Percentiles rank a stretch among this genome's conserved stretches.
Conservation (phyloP, 2,797 vertebrate genomes). For the Prionace glauca region DNA sequence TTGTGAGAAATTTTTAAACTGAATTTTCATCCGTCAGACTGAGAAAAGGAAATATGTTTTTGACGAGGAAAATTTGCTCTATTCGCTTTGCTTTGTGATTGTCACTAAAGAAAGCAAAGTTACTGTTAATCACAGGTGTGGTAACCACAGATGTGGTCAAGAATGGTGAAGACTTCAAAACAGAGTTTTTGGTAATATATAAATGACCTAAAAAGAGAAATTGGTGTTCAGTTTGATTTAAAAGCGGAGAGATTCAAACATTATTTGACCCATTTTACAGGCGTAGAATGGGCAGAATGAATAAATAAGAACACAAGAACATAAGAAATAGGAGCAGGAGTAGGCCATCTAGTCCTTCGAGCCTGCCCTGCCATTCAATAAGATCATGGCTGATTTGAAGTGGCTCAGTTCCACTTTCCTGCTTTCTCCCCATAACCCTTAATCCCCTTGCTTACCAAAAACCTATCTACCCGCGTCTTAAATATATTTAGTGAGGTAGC, state of each 20-base stretch:
- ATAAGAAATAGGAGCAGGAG: too few relatives aligned
- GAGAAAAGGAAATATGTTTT: neutral
- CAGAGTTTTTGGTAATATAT: neutral
- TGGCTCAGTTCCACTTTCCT: too few relatives aligned
- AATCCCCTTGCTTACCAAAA: too few relatives aligned
- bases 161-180: neutral
- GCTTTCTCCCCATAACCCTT: too few relatives aligned
- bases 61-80: neutral
- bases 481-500: too few relatives aligned
- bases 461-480: too few relatives aligned
- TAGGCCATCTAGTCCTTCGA: too few relatives aligned
- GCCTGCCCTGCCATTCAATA: too few relatives aligned
- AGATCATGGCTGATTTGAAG: too few relatives aligned
- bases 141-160: neutral
- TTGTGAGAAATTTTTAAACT: neutral
- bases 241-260: neutral
- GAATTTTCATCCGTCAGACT: neutral
- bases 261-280: neutral
- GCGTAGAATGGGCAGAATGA: neutral
- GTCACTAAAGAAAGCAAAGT: neutral
- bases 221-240: neutral
- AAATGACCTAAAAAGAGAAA: neutral
- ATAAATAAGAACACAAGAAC: too few relatives aligned
- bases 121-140: neutral
- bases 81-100: neutral